Evolutionary conservation across 2,888 invertebrate genomes (phyloP).

Genomic region (Chrysotoxum bicinctum): DNA sequence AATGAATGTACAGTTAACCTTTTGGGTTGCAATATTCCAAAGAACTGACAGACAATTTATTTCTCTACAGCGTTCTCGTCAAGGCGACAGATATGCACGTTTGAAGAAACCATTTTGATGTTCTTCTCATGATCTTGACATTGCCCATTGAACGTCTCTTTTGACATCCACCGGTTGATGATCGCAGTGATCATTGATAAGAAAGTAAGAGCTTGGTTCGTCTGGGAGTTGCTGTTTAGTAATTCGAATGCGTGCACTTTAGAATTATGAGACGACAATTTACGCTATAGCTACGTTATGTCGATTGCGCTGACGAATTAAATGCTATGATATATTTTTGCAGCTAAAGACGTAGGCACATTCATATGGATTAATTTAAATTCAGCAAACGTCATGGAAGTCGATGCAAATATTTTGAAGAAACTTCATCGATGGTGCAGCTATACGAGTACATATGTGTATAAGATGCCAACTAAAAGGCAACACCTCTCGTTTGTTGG

Average conservation of each 20-base stretch:
- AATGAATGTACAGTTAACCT: conserved; percentile 52
- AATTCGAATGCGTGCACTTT: conserved; percentile 39
- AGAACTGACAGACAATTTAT: conserved; percentile 33
- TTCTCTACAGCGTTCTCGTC: not conserved
- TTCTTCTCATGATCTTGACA: conserved; percentile 38
- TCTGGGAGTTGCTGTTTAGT: not conserved
- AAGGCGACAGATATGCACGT: conserved; percentile 21
- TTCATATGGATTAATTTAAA: not conserved
- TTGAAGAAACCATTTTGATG: conserved; percentile 7
- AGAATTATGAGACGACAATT: not conserved
- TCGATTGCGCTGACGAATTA: conserved; percentile 19
- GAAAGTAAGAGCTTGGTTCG: conserved; percentile 23
- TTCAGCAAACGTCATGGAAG: not conserved
- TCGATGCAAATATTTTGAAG: not conserved
- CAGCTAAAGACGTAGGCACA: not conserved
- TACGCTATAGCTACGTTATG: not conserved
- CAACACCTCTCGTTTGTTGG: not conserved
- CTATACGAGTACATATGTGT: too few species aligned
- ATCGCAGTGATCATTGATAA: conserved; percentile 40
- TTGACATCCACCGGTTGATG: conserved; percentile 7
- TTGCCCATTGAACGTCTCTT: conserved; percentile 15
- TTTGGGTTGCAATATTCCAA: conserved; percentile 26
- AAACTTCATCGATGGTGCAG: not conserved
- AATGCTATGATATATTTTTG: conserved; percentile 16
- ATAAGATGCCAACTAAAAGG: not conserved